phyloP scores from a whole-genome alignment of 2,113 vertebrate genomes.

The Spermophilus dauricus region DNA sequence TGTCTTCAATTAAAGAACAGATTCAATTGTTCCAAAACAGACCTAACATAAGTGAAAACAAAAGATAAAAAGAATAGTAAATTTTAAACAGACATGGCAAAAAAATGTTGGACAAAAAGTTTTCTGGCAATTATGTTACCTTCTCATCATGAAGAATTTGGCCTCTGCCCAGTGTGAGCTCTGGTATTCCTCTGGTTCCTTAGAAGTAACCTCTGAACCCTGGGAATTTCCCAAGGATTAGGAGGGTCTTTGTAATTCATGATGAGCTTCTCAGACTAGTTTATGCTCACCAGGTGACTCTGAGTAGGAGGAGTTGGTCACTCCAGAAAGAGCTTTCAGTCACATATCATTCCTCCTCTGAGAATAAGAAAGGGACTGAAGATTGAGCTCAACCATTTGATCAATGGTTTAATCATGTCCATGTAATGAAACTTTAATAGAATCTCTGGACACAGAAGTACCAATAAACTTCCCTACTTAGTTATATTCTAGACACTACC shows the following conservation, averaged over 20 bases:
- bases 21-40: conserved; percentile 70
- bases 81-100: conserved; percentile 52
- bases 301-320: not conserved
- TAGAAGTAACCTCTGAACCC: not conserved
- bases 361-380: not conserved
- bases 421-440: not conserved
- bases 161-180: not conserved
- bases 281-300: not conserved
- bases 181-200: not conserved
- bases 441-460: not conserved
- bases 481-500: not conserved
- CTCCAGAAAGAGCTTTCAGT: not conserved
- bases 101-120: not conserved
- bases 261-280: not conserved
- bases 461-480: not conserved
- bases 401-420: not conserved
- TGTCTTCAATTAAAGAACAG: conserved; percentile 63
- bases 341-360: not conserved
- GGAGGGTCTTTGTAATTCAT: not conserved
- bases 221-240: not conserved
- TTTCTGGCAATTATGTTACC: not conserved
- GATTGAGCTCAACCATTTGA: not conserved
- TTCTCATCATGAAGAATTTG: conserved; percentile 20
- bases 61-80: conserved; percentile 9
- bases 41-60: conserved; percentile 52